Evolutionary conservation across 2,888 invertebrate genomes (phyloP).

Genomic region (Mycalesis mineus): DNA sequence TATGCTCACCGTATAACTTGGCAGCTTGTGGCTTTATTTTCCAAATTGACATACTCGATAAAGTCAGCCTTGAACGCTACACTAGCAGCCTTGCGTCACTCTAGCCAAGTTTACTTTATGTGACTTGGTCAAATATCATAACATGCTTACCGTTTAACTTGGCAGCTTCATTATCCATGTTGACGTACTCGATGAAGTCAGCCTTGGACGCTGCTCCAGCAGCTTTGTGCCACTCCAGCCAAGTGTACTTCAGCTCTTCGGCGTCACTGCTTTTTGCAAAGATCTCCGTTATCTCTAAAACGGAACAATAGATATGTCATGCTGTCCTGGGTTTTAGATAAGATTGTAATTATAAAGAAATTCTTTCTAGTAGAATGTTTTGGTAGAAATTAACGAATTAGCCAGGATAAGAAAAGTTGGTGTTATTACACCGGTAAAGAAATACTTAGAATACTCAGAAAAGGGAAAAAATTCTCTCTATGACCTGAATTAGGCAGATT

Average conservation of each 20-base stretch:
- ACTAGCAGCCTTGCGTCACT: constrained; percentile 88
- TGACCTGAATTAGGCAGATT: no score
- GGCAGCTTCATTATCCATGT: constrained; percentile 84
- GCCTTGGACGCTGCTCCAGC: constrained; percentile 82
- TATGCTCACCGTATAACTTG: constrained; percentile 78
- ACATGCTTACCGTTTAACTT: constrained; percentile 78
- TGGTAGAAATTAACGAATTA: no score
- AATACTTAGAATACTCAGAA: no score
- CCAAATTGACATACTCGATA: constrained; percentile 81
- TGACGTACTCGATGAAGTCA: constrained; percentile 82
- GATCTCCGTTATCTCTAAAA: constrained; percentile 83
- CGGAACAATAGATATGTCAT: no score
- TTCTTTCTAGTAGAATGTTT: no score
- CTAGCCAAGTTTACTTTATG: constrained; percentile 87
- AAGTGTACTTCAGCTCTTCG: constrained; percentile 86
- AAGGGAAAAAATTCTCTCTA: no score
- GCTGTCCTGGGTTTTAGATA: no score
- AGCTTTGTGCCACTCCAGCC: constrained; percentile 88
- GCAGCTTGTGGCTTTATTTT: constrained; percentile 87
- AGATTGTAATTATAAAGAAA: no score
- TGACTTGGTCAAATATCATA: no score
- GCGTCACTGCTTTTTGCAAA: constrained; percentile 84
- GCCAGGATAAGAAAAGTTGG: no score
- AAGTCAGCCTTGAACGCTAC: constrained; percentile 80
- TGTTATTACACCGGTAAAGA: no score